phyloP scores from a whole-genome alignment of 2,888 invertebrate genomes.

The Cataglyphis cursor region DNA sequence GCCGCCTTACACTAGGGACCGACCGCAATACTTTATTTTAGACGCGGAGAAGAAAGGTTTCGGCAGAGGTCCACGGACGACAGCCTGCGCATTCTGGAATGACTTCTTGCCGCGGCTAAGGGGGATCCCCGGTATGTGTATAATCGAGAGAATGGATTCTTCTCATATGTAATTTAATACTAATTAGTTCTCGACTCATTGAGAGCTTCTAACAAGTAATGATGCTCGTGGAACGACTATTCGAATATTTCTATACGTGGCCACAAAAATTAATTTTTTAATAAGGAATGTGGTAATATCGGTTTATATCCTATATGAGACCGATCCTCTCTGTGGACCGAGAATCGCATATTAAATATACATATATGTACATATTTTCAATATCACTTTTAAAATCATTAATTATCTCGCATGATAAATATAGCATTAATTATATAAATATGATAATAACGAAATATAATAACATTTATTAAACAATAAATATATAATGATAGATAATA shows the following conservation, averaged over 20 bases:
- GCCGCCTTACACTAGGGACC: conserved; percentile 95
- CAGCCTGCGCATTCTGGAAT: conserved; percentile 98
- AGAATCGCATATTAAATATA: too few species aligned
- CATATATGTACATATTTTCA: too few species aligned
- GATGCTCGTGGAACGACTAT: background rate
- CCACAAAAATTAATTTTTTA: too few species aligned
- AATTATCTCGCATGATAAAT: too few species aligned
- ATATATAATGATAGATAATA: background rate
- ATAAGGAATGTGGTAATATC: too few species aligned
- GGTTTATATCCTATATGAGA: too few species aligned
- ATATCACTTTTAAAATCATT: too few species aligned
- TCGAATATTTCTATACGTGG: background rate
- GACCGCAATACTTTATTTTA: conserved; percentile 96
- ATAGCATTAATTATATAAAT: background rate
- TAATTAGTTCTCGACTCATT: background rate
- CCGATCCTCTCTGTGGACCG: too few species aligned
- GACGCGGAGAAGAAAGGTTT: conserved; percentile 92
- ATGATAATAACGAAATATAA: background rate
- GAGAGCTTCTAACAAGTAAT: background rate
- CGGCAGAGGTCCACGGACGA: conserved; percentile 92
- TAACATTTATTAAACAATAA: background rate
- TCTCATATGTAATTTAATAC: background rate
- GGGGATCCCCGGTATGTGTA: conserved; percentile 90
- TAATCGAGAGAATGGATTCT: background rate
- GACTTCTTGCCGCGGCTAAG: conserved; percentile 96